Percentiles rank a stretch among this genome's conserved stretches.
Conservation (phyloP, 2,888 invertebrate species). For the Shargacucullia verbasci region DNA sequence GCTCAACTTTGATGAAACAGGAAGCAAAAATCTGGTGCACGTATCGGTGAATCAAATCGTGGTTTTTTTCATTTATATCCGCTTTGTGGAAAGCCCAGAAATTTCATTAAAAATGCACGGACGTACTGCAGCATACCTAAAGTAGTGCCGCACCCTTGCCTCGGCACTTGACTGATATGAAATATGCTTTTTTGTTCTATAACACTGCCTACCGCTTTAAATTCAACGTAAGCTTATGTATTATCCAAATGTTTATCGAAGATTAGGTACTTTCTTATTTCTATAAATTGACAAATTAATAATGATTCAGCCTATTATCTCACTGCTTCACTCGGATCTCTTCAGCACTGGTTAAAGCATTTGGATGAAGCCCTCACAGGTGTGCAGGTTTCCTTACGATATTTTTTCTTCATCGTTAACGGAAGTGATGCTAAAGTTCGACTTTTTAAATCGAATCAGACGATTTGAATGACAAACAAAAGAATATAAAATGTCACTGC, state of each 20-base stretch:
- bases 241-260: neutral
- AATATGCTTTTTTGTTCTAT: constrained; percentile 28
- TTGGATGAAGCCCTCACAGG: no score
- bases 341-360: no score
- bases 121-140: constrained; percentile 48
- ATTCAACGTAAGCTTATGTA: neutral
- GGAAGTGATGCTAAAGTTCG: no score
- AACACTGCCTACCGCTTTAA: constrained; percentile 10
- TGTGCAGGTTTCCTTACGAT: no score
- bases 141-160: constrained; percentile 55
- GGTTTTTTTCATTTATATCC: constrained; percentile 76
- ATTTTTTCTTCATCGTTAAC: no score
- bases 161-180: constrained; percentile 55
- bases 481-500: no score
- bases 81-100: constrained; percentile 81
- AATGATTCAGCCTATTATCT: no score
- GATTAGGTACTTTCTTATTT: neutral
- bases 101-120: constrained; percentile 79
- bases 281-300: no score
- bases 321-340: no score
- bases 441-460: no score
- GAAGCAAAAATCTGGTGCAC: constrained; percentile 55
- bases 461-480: no score
- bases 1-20: constrained; percentile 56
- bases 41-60: constrained; percentile 70